Base-by-base conservation (phyloP, 2,888 invertebrate genomes). In the Cryptosula pallasiana region DNA sequence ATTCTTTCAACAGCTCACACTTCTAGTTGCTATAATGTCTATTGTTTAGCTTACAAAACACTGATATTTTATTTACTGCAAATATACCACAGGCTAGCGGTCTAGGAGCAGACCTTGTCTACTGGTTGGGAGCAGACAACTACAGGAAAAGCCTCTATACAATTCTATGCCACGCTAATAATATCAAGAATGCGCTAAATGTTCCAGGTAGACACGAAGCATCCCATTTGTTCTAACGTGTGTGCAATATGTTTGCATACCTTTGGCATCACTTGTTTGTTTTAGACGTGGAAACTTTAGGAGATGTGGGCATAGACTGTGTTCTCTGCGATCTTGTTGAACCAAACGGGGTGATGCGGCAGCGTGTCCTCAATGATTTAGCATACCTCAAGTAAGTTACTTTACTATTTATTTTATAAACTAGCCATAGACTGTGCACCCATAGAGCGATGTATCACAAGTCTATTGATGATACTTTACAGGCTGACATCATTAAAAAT, bases 331-430 rank as follows among this genome's bases (percentile, higher is more conserved):
- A 63, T 32, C 63, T 32, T 13, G 27, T 63, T 25, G 32, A 63
- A 20, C 27, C 63, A 32, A 27, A 34, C 32, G 63, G 63, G 9
- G 32, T 27, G 5, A 3, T 63, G 9, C 25, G 27, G n/a, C 32
- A 20, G 25, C 20, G 32, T 27, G 32, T 63, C 2, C 63, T 63
- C 27, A 27, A 27, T 25, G 63, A 63, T 32, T 5, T 63, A 2
- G 63, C 63, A 32, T 63, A 63, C 27, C 20, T 63, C 27, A 63
- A 32, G 63, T 63, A 63, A 63, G 57, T 13, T 45, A 45, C 45
- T 45, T n/a, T n/a, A n/a, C n/a, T n/a, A n/a, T n/a, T n/a, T n/a
- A n/a, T n/a, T n/a, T n/a, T n/a, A n/a, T n/a, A n/a, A n/a, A n/a
- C n/a, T n/a, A n/a, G n/a, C n/a, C n/a, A n/a, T n/a, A n/a, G n/a